Percentiles rank a stretch among this genome's conserved stretches.
phyloP scores from a whole-genome alignment of 2,113 vertebrate genomes.

The Hyla sarda region DNA sequence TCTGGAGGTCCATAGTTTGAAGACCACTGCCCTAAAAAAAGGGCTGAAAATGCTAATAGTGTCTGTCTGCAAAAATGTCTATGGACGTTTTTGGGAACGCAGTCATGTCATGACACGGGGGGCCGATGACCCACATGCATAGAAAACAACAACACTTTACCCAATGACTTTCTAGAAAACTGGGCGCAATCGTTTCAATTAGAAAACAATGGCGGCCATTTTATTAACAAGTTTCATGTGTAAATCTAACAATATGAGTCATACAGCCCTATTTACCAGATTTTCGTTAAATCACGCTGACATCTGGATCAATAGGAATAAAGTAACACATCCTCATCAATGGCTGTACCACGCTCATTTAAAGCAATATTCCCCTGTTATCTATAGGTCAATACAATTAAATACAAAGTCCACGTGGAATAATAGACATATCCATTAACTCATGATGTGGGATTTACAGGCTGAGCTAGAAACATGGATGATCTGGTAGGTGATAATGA shows the following conservation, averaged over 20 bases:
- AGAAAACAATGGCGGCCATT: not conserved
- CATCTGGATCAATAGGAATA: not conserved
- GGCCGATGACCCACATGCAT: no score
- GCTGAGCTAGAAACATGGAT: not conserved
- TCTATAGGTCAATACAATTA: not conserved
- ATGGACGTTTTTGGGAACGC: no score
- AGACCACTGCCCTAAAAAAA: no score
- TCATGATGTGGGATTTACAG: not conserved
- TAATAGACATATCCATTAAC: not conserved
- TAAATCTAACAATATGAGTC: not conserved
- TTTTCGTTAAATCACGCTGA: not conserved
- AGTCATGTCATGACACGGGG: no score
- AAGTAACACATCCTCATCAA: constrained; percentile 8
- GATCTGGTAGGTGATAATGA: no score
- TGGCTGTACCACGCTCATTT: not conserved
- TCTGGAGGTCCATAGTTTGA: no score
- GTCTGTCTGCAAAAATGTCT: no score
- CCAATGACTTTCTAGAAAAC: not conserved
- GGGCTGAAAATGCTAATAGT: no score
- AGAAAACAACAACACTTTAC: not conserved
- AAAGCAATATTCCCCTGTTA: not conserved
- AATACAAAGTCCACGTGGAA: not conserved
- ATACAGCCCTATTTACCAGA: not conserved
- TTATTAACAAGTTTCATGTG: not conserved
- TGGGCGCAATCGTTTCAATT: not conserved